Evolutionary conservation across 1,140 invertebrate species (phyloP), one percentile per base, ranked within the genome.

Genomic region (Babylonia areolata): DNA sequence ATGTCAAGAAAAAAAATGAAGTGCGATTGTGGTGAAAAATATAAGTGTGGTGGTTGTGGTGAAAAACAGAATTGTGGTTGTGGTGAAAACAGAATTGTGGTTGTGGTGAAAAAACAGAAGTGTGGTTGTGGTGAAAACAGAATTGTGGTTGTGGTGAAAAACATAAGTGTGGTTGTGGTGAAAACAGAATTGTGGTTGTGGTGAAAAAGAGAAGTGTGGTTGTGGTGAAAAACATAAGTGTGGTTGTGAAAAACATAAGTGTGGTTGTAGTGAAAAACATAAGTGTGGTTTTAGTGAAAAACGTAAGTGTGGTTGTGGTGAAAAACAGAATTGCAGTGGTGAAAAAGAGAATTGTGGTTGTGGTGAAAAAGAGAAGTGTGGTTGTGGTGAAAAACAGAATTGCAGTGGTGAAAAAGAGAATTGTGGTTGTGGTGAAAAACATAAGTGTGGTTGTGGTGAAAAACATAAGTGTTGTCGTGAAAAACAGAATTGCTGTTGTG

Each of bases 1-100:
- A n/a, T n/a, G n/a, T n/a, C n/a, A n/a, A n/a, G n/a, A n/a, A n/a
- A n/a, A n/a, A n/a, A n/a, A n/a, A n/a, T n/a, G n/a, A n/a, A n/a
- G 6, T 6, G 46, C 20, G 46, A 51, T 51, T 51, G 46, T 51
- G 46, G 20, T 51, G 46, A 51, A 11, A 28, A 75, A 11, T 6
- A 75, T 75, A 28, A 75, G 6, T 9, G 28, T 75, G 71, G 35
- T 75, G 71, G 28, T 75, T 6, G 28, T 75, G 71, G 28, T 75
- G 71, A 75, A 51, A 20, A 51, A 11, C 9, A 51, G 95, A 64
- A 95, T 95, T 90, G 96, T 96, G 0, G 97, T 96, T 96, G 92
- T 96, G 54, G 95, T 95, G 87, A 96, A 97, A 90, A 96, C 96
- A 93, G 95, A 95, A 80, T 91, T 96, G 6, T 97, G n/a, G n/a